Evolutionary conservation across 1,140 invertebrate species (phyloP).

Genomic region (Steinernema khuongi): DNA sequence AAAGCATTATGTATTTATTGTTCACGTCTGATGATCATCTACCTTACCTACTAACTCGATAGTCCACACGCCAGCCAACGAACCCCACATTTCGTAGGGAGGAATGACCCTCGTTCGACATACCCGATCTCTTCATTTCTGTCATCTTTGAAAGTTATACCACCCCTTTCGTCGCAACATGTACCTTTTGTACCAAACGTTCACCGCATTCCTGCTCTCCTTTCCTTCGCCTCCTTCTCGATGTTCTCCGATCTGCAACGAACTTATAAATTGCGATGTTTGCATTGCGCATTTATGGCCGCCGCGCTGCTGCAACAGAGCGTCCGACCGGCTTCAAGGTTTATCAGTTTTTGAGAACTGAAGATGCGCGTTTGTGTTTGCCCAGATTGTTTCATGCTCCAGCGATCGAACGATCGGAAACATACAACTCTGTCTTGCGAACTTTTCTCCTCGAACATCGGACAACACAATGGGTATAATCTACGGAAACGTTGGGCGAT

Average conservation of each 20-base stretch:
- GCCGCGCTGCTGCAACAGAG: background rate
- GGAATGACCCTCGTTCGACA: too few species aligned
- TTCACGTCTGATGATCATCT: background rate
- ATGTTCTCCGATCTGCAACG: background rate
- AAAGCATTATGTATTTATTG: background rate
- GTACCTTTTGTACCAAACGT: too few species aligned
- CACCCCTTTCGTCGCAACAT: too few species aligned
- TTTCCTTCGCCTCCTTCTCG: background rate
- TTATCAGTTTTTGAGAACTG: slow-evolving; percentile 1
- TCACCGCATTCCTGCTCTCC: background rate
- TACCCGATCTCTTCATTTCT: too few species aligned
- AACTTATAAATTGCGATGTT: background rate
- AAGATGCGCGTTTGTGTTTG: background rate
- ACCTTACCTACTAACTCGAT: background rate
- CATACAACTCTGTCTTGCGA: background rate
- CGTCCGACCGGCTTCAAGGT: background rate
- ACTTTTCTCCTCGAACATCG: background rate
- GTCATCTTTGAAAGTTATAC: too few species aligned
- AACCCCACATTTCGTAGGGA: background rate
- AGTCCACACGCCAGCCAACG: too few species aligned
- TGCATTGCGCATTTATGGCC: slow-evolving; percentile 6
- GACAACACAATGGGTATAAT: background rate
- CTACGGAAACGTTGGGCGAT: background rate
- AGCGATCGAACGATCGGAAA: background rate
- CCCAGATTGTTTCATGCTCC: background rate